Base-by-base conservation (phyloP, 2,797 vertebrate genomes). In the Adrianichthys oophorus region DNA sequence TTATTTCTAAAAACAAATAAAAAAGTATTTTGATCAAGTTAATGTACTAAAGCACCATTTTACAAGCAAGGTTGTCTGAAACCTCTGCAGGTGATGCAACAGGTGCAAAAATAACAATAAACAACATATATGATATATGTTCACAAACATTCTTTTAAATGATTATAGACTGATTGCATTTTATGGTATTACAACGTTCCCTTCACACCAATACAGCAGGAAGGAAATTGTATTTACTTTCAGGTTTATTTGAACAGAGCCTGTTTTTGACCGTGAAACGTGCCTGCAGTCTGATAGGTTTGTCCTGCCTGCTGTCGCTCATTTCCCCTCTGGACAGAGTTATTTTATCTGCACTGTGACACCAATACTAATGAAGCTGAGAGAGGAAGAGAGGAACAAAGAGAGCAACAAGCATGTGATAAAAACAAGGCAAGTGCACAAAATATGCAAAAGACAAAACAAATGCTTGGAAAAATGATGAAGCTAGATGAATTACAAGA, bases 321-420 rank as follows among this genome's bases (percentile, higher is more conserved):
- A 82, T 79, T 74, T 80, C 43, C 52, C 68, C 73, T 63, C 55
- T 8, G 64, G 78, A 73, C 76, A 76, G 72, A 79, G 40, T 85
- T 80, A 87, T 79, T 80, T 81, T 77, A 82, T 68, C 77, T 4
- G 43, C 21, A 6, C 60, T 52, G 68, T 58, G 75, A 82, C 73
- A 73, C 65, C 80, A 77, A 86, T 82, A 74, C 72, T 74, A 83
- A 87, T 82, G 70, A 85, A 73, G 42, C 63, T 7, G 32, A 41
- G 47, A n/a, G 50, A 60, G 50, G 4, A 37, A 45, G 32, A 26
- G 16, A 42, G 12, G 41, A 41, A 44, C 48, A 50, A 48, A 14
- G 46, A 64, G 52, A 49, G 65, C 0, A 29, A 47, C 1, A 2
- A 32, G n/a, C 46, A 45, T 49, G 42, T 16, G 15, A 62, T 32